Conservation (phyloP, 2,113 vertebrate genomes). For the Pitta sordida region DNA sequence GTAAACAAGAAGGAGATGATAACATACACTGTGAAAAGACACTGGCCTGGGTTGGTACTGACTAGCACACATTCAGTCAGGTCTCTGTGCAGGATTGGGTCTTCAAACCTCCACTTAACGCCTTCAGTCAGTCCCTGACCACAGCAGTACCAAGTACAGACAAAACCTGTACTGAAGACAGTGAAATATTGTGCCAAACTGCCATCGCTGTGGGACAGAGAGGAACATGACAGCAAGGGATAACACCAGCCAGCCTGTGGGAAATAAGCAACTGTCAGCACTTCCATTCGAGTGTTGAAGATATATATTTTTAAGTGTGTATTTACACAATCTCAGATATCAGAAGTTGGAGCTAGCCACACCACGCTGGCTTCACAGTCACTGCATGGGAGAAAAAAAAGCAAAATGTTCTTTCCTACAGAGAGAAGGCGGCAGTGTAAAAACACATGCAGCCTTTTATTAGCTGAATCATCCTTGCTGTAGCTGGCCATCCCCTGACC, state of each 20-base stretch:
- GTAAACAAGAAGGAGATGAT: background rate
- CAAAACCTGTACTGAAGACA: background rate
- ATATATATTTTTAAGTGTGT: background rate
- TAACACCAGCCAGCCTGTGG: conserved; percentile 4
- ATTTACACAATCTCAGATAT: conserved; percentile 48
- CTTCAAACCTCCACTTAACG: background rate
- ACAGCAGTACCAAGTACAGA: background rate
- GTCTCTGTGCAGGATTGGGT: background rate
- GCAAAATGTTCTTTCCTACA: background rate
- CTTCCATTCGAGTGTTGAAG: background rate
- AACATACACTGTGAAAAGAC: background rate
- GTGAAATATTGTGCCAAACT: background rate
- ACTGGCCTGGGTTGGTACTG: accelerated
- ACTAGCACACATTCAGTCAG: background rate
- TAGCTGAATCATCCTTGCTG: conserved; percentile 55
- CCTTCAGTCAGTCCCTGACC: background rate
- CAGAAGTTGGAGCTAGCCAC: background rate
- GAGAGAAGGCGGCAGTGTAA: background rate
- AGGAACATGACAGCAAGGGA: background rate
- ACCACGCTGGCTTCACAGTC: conserved; percentile 4
- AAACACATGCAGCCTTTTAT: conserved; percentile 29
- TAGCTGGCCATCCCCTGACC: conserved; percentile 30
- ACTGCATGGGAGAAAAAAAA: background rate
- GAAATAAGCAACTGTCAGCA: conserved; percentile 34
- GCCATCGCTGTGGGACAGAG: background rate